Evolutionary conservation across 2,113 vertebrate genomes (phyloP).

Genomic region (Catharus minimus): DNA sequence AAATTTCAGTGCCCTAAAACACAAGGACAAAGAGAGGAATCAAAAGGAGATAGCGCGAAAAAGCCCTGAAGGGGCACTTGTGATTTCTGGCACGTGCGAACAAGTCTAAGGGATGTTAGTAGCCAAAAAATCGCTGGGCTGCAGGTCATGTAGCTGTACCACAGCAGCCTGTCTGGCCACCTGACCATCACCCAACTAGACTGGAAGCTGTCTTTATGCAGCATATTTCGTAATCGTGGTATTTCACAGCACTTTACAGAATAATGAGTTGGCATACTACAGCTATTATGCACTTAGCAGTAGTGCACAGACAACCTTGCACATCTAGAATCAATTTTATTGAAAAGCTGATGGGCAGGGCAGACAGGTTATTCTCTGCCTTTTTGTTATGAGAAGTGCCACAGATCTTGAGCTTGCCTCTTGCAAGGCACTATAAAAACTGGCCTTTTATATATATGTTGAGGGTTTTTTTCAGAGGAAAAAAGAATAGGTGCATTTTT

Average conservation of each 20-base stretch:
- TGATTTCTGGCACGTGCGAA: slow-evolving; percentile 7
- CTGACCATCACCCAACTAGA: not conserved
- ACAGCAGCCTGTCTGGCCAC: not conserved
- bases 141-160: not conserved
- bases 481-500: not conserved
- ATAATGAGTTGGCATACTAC: slow-evolving; percentile 34
- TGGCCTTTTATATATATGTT: not conserved
- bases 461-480: not conserved
- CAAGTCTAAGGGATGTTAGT: not conserved
- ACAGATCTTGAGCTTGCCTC: not conserved
- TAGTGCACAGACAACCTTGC: not conserved
- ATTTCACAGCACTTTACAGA: slow-evolving; percentile 44
- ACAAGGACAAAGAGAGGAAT: not conserved
- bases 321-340: slow-evolving; percentile 19
- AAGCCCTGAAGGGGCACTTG: not conserved
- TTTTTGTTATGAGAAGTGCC: slow-evolving; percentile 26
- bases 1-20: slow-evolving; percentile 21
- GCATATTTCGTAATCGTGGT: not conserved
- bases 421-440: not conserved
- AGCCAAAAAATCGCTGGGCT: slow-evolving; percentile 31
- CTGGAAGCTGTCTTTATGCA: slow-evolving; percentile 26
- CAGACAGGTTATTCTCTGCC: not conserved
- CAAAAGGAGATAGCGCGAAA: not conserved
- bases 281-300: slow-evolving; percentile 43
- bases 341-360: slow-evolving; percentile 7